Evolutionary conservation across 2,113 vertebrate genomes (phyloP).

Genomic region (Pycnonotus jocosus): DNA sequence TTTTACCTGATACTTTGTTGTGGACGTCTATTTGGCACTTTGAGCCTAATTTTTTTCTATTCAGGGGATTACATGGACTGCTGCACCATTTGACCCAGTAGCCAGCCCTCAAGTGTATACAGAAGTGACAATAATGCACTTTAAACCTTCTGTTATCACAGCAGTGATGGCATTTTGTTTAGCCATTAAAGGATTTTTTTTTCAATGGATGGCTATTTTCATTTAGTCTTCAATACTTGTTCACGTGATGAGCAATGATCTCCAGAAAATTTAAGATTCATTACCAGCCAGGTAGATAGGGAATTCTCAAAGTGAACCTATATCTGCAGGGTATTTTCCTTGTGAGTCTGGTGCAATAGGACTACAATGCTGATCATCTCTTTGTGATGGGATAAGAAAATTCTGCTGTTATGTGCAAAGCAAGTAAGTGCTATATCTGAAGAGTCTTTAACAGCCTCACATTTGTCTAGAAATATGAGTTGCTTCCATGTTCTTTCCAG

Average conservation of each 20-base stretch:
- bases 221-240: conserved; percentile 54
- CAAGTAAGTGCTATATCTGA: neutral
- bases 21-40: conserved; percentile 73
- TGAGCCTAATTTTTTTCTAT: conserved; percentile 77
- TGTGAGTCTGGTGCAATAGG: neutral
- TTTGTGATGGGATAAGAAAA: neutral
- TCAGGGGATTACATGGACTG: conserved; percentile 86
- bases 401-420: neutral
- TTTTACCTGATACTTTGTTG: conserved; percentile 76
- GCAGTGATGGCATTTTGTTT: conserved; percentile 70
- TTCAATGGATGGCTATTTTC: conserved; percentile 60
- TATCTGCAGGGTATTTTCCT: neutral
- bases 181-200: conserved; percentile 63
- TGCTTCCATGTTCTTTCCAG: neutral
- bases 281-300: neutral
- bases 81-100: conserved; percentile 80
- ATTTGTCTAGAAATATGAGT: neutral
- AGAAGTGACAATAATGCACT: conserved; percentile 72
- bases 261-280: conserved; percentile 15
- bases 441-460: neutral
- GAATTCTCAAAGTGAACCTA: neutral
- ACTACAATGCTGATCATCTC: neutral
- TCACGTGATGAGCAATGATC: conserved; percentile 43
- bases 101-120: conserved; percentile 72
- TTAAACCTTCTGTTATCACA: conserved; percentile 76